These are phyloP conservation scores for Brachylomia viminalis DNA, from an alignment of 2,888 invertebrate species.

Conservation along the genomic window DNA sequence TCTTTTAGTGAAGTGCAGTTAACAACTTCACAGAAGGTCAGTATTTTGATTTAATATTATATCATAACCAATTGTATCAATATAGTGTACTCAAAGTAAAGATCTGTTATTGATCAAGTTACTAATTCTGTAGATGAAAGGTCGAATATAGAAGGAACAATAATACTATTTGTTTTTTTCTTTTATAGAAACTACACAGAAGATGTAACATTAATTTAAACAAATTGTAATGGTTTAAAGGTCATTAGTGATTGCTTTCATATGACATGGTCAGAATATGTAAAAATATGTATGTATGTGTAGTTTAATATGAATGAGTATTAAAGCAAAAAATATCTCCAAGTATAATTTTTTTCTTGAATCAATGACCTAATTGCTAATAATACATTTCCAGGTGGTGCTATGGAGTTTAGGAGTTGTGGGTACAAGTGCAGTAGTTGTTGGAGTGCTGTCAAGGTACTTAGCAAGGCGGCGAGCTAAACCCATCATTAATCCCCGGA, in stretches of 20 bases:
- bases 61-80: conserved; percentile 18
- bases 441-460: conserved; percentile 95
- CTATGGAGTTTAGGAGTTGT: conserved; percentile 93
- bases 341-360: not conserved
- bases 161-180: not conserved
- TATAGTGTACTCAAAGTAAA: not conserved
- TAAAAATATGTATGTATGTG: conserved; percentile 1
- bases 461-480: conserved; percentile 93
- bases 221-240: conserved; percentile 27
- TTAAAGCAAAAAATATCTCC: not conserved
- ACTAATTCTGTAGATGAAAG: not conserved
- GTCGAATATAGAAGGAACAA: not conserved
- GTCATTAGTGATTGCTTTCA: conserved; percentile 24
- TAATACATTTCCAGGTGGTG: conserved; percentile 89
- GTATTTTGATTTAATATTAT: conserved; percentile 45
- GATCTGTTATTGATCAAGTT: not conserved
- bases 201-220: conserved; percentile 8
- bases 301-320: not conserved
- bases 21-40: conserved; percentile 93
- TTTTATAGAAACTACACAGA: not conserved
- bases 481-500: conserved; percentile 91
- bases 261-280: conserved; percentile 1
- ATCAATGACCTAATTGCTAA: not conserved
- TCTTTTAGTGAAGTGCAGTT: conserved; percentile 89
- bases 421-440: conserved; percentile 93